Evolutionary conservation across 2,888 invertebrate genomes (phyloP), one percentile per base, ranked within the genome.

Genomic region (Cataglyphis altisquamis): DNA sequence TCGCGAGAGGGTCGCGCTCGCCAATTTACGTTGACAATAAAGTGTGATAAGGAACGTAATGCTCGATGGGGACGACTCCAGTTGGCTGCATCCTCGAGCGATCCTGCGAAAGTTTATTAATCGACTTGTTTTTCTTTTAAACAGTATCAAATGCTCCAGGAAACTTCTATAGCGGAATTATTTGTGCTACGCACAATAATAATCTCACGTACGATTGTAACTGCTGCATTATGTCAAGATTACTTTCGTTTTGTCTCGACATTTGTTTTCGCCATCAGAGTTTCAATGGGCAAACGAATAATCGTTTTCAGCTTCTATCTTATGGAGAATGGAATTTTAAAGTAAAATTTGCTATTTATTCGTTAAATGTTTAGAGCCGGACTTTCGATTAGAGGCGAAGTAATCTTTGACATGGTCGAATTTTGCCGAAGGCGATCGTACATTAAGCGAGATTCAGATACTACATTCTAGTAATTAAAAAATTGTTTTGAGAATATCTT

Each of bases 131-230:
- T 83, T 86, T 88, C 88, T 87, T 84, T 90, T 90, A 88, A 85
- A 84, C 87, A 90, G 87, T 91, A 52, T 52, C n/a, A n/a, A n/a
- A n/a, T 92, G 90, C 92, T 92, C 84, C 93, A 93, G 93, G 93
- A 90, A 92, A 92, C 92, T 92, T 92, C 90, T 90, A 81, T 91
- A 90, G 89, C 91, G 86, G 91, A 88, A 84, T 90, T 86, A 36
- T 36, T 10, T 45, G 87, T 87, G 90, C 90, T 90, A 87, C 84
- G 90, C 90, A 90, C 91, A 90, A 87, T 80, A 12, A 80, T 85
- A 78, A 81, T 89, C 64, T 85, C 88, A 72, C 84, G 70, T 81
- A 57, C 73, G 64, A 66, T 82, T 63, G 60, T 62, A 60, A 45
- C 48, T 12, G 63, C 39, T 52, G 48, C 70, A 29, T 60, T 52